Percentiles rank a stretch among this genome's conserved stretches.
Conservation (phyloP, 2,113 vertebrate species). For the Rhynchopsitta pachyrhyncha region DNA sequence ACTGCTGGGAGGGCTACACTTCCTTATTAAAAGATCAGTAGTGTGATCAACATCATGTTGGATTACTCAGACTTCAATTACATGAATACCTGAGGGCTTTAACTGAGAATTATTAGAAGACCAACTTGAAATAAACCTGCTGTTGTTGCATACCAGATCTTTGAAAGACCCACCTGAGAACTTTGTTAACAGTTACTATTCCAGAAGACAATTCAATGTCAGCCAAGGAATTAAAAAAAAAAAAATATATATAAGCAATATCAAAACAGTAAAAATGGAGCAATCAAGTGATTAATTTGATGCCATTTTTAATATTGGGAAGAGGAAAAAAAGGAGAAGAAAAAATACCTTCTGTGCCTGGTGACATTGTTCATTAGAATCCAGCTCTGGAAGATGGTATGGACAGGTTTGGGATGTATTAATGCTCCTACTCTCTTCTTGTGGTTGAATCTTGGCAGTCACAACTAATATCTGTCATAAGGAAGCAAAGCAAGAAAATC, state of each 20-base stretch:
- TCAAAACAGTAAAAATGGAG: neutral
- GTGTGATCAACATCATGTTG: constrained; percentile 59
- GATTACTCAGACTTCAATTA: constrained; percentile 67
- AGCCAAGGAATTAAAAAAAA: neutral
- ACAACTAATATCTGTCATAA: fast-evolving
- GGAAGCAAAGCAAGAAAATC: neutral
- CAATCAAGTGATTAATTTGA: neutral
- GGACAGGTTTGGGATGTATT: neutral
- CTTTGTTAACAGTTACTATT: neutral
- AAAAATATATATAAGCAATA: neutral
- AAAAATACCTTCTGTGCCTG: neutral
- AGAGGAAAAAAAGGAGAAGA: neutral
- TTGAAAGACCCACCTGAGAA: constrained; percentile 9
- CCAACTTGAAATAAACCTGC: constrained; percentile 27
- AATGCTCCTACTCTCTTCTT: neutral
- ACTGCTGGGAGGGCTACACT: constrained; percentile 43
- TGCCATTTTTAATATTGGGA: constrained; percentile 3
- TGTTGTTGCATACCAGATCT: neutral
- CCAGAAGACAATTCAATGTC: neutral
- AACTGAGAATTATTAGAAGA: constrained; percentile 33
- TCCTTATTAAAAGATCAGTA: constrained; percentile 68
- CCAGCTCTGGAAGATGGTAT: neutral
- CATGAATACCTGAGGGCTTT: constrained; percentile 54
- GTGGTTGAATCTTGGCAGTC: neutral
- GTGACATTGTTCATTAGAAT: neutral